phyloP scores from a whole-genome alignment of 1,140 invertebrate species.

The Cotesia chilonis region DNA sequence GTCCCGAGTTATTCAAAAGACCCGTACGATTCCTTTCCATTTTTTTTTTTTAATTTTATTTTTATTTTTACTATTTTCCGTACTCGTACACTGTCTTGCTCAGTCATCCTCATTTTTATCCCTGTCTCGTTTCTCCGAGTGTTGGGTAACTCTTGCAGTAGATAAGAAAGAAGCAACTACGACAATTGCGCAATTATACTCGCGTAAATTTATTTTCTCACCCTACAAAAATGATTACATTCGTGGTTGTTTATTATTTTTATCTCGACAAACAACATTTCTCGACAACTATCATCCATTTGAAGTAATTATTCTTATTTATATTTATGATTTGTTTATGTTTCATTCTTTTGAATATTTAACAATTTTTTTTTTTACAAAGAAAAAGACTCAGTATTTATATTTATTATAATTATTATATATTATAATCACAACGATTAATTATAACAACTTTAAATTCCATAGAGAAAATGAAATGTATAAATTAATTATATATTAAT shows the following conservation, averaged over 20 bases:
- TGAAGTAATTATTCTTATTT: too few relatives aligned
- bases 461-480: too few relatives aligned
- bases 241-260: not conserved
- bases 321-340: too few relatives aligned
- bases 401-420: too few relatives aligned
- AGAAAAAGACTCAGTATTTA: too few relatives aligned
- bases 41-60: too few relatives aligned
- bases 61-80: too few relatives aligned
- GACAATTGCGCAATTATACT: conserved; percentile 19
- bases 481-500: too few relatives aligned
- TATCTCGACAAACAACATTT: conserved; percentile 5
- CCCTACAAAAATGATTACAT: not conserved
- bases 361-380: too few relatives aligned
- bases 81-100: not conserved
- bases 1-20: conserved; percentile 7
- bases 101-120: conserved; percentile 1
- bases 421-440: too few relatives aligned
- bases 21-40: conserved; percentile 1
- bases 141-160: not conserved
- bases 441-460: too few relatives aligned
- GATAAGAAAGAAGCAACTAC: conserved; percentile 2
- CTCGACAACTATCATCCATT: not conserved
- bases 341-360: too few relatives aligned
- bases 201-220: conserved; percentile 14
- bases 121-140: not conserved